Evolutionary conservation across 2,113 vertebrate genomes (phyloP), one percentile per base, ranked within the genome.

Genomic region (Zosterops pallidus): DNA sequence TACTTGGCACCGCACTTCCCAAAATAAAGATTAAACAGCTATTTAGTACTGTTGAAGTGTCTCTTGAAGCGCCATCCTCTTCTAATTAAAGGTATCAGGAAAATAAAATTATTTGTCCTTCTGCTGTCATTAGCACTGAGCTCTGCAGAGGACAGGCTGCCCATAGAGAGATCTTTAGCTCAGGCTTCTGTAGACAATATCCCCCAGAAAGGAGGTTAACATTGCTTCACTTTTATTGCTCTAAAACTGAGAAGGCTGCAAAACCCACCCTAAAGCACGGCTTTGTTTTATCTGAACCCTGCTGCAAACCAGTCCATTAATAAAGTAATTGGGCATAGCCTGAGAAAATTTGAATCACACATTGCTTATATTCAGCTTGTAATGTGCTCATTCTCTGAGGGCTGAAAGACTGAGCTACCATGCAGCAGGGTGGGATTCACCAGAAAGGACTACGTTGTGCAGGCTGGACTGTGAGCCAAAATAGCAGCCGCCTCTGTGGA

Each of bases 221-320:
- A 78, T 63, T 68, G n/a, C 71, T 88, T 88, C 9, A 0, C 49
- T 83, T 93, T 44, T 60, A 63, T 31, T 83, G 46, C 76, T 81
- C 9, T 64, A 24, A 92, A 92, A 74, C 39, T 17, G 64, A 55
- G 59, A 59, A 39, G n/a, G 11, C 41, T 91, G 47, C 79, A 75
- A 86, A 90, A 47, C 28, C 55, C 78, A 88, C 24, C 47, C 41
- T 90, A 80, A 91, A 86, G 56, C 64, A 64, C 21, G 37, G 64
- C 79, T 94, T 95, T 95, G 89, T 94, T 85, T 77, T 74, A 86
- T 47, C 50, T 60, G 64, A 92, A 47, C 35, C 68, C 62, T 77
- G 50, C 76, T 88, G 65, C 74, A 96, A 90, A 75, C 21, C 25
- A 83, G 71, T 39, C 71, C 63, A 94, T 92, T 96, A 94, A 95